A percentile compares a stretch with the other conserved stretches of the same genome.
Conservation (phyloP, 1,140 invertebrate species). For the Pentalonia nigronervosa region DNA sequence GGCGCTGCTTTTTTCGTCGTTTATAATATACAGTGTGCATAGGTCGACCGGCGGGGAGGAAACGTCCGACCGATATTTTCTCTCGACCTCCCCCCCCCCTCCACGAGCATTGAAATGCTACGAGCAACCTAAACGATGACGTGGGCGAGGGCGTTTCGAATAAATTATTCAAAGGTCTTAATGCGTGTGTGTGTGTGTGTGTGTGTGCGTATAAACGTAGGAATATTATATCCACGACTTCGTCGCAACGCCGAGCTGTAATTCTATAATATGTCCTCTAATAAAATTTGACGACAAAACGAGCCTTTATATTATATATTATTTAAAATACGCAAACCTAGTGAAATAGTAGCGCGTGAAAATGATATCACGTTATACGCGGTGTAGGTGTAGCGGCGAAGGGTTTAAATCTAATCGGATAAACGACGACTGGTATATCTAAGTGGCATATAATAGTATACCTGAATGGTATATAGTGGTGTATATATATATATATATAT, state of each 20-base stretch:
- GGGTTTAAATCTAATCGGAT: background rate
- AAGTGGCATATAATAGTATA: background rate
- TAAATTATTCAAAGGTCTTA: slow-evolving; percentile 16
- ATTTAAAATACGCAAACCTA: background rate
- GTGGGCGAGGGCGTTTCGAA: background rate
- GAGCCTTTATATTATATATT: background rate
- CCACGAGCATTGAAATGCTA: background rate
- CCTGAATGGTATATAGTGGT: background rate
- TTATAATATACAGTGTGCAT: background rate
- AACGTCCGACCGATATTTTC: background rate
- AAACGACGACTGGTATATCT: background rate
- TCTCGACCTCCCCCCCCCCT: background rate
- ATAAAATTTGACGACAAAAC: background rate
- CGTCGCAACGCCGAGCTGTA: background rate
- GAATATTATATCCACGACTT: background rate
- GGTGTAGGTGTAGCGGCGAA: background rate
- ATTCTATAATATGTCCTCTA: background rate
- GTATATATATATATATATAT: too few species aligned
- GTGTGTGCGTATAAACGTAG: background rate
- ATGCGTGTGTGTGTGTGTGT: background rate
- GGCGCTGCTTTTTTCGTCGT: background rate
- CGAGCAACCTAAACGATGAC: background rate
- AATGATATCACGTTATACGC: background rate
- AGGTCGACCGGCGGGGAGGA: background rate
- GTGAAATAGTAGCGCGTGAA: background rate